Evolutionary conservation across 1,140 invertebrate genomes (phyloP).

Genomic region (Zaprionus inermis): DNA sequence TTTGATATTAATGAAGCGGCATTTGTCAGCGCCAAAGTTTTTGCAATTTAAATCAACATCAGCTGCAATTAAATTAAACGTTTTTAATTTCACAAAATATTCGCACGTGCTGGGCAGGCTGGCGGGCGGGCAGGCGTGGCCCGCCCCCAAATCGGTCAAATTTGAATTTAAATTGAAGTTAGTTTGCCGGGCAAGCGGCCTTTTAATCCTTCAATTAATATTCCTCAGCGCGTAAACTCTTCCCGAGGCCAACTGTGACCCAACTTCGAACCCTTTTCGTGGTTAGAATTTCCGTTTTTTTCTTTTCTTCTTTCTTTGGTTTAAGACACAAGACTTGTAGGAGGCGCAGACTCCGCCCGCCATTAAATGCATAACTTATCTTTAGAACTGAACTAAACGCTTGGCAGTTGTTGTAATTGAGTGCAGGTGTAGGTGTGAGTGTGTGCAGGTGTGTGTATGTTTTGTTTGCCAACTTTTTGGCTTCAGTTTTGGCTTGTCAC

Average conservation of each 20-base stretch:
- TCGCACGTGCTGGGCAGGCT: slow-evolving; percentile 64
- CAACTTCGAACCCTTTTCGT: slow-evolving; percentile 73
- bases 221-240: slow-evolving; percentile 69
- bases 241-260: slow-evolving; percentile 53
- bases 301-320: too few relatives aligned
- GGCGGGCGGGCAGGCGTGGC: too few relatives aligned
- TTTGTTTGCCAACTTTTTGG: slow-evolving; percentile 30
- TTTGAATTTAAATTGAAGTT: slow-evolving; percentile 82
- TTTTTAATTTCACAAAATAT: slow-evolving; percentile 66
- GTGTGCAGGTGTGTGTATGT: not conserved
- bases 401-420: slow-evolving; percentile 48
- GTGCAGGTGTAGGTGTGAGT: slow-evolving; percentile 1
- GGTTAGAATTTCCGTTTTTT: slow-evolving; percentile 60
- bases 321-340: too few relatives aligned
- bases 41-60: slow-evolving; percentile 75
- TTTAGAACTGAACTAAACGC: slow-evolving; percentile 46
- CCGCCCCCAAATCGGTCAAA: slow-evolving; percentile 31
- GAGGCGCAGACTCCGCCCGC: too few relatives aligned
- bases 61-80: slow-evolving; percentile 81
- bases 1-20: slow-evolving; percentile 64
- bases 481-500: slow-evolving; percentile 68
- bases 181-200: slow-evolving; percentile 59
- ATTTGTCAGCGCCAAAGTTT: slow-evolving; percentile 70
- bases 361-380: slow-evolving; percentile 76
- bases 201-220: slow-evolving; percentile 83